phyloP scores from a whole-genome alignment of 2,797 vertebrate genomes.

The Phoeniculus purpureus region DNA sequence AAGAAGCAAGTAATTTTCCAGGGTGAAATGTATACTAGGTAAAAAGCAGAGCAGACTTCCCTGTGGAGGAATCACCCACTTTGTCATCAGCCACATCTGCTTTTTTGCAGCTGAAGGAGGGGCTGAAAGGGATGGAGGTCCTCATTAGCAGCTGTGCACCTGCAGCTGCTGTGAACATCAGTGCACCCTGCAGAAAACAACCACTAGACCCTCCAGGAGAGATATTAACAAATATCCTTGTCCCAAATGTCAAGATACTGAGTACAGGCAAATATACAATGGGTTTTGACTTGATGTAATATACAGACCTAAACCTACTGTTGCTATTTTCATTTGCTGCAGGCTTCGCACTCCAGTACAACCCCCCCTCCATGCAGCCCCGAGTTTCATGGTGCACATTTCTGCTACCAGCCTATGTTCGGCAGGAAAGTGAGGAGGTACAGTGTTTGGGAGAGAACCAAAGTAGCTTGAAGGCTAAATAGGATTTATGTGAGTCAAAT shows the following conservation, averaged over 20 bases:
- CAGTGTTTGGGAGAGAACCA: neutral
- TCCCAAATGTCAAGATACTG: no score
- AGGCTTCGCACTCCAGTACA: neutral
- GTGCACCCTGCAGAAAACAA: neutral
- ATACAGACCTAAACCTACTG: neutral
- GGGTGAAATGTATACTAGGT: neutral
- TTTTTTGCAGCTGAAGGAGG: neutral
- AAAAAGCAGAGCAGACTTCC: neutral
- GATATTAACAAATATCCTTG: neutral
- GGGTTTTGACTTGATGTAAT: neutral
- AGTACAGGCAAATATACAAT: neutral
- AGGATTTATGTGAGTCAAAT: neutral
- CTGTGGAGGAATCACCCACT: accelerated
- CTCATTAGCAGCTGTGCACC: neutral
- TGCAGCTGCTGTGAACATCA: neutral
- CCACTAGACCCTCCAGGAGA: neutral
- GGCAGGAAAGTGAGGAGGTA: neutral
- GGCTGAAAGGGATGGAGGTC: neutral
- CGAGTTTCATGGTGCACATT: neutral
- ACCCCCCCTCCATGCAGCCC: neutral
- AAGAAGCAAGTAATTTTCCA: neutral
- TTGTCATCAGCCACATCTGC: neutral
- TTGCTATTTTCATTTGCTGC: neutral
- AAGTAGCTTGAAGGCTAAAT: neutral
- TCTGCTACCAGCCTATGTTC: neutral